These are phyloP conservation scores for Agrotis segetum DNA, from an alignment of 2,888 invertebrate species.

Conservation along the genomic window DNA sequence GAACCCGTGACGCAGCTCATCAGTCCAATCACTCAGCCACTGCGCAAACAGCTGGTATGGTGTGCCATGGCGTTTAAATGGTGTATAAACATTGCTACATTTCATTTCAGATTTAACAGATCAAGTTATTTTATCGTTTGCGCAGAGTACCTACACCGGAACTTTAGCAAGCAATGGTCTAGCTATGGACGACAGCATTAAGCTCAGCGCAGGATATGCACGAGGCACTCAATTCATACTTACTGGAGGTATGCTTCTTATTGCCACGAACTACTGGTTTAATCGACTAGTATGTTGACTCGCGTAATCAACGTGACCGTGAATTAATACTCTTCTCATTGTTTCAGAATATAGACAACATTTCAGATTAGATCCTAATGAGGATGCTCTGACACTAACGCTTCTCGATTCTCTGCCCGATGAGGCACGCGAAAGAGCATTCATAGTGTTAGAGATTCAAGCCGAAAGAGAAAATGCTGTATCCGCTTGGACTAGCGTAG, in stretches of 20 bases:
- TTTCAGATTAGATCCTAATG: slow-evolving; percentile 64
- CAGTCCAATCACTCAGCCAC: too few relatives aligned
- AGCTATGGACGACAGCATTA: slow-evolving; percentile 66
- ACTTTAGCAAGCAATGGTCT: slow-evolving; percentile 67
- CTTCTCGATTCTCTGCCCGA: slow-evolving; percentile 57
- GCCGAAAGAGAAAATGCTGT: slow-evolving; percentile 76
- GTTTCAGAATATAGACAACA: slow-evolving; percentile 71
- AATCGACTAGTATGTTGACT: neutral
- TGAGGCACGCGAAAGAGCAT: slow-evolving; percentile 67
- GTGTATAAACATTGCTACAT: neutral
- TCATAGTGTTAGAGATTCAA: slow-evolving; percentile 77
- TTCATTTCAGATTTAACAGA: slow-evolving; percentile 4
- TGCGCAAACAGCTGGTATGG: too few relatives aligned
- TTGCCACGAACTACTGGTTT: neutral
- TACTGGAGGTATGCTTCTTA: slow-evolving; percentile 73
- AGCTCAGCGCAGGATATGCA: slow-evolving; percentile 68
- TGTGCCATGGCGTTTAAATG: too few relatives aligned
- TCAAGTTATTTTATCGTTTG: slow-evolving; percentile 75
- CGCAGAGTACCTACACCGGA: slow-evolving; percentile 76
- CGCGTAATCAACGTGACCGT: too few relatives aligned
- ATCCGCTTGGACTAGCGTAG: slow-evolving; percentile 70
- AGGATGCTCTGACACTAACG: slow-evolving; percentile 69
- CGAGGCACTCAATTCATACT: slow-evolving; percentile 71
- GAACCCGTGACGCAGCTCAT: too few relatives aligned
- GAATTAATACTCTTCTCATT: slow-evolving; percentile 1